phyloP scores from a whole-genome alignment of 2,888 invertebrate genomes.

The Hemistola chrysoprasaria region DNA sequence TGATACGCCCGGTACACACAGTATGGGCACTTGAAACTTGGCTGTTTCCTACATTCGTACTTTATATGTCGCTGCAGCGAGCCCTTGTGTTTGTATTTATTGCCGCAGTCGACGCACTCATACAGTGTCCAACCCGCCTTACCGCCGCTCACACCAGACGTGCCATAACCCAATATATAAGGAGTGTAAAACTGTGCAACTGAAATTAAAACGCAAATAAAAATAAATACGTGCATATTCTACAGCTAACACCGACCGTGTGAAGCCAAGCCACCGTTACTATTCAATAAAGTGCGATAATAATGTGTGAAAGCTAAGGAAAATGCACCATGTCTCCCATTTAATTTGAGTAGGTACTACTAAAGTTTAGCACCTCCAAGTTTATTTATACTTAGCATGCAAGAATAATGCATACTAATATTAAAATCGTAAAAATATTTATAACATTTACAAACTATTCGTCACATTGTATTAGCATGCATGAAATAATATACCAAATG shows the following conservation, averaged over 20 bases:
- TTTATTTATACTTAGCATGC: conserved; percentile 52
- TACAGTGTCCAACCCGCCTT: conserved; percentile 77
- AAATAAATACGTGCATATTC: conserved; percentile 76
- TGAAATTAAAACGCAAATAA: conserved; percentile 79
- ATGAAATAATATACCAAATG: conserved; percentile 25
- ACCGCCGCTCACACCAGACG: conserved; percentile 67
- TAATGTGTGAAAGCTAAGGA: conserved; percentile 68
- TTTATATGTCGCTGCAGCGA: conserved; percentile 89
- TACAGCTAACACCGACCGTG: conserved; percentile 69
- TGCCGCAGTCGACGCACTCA: conserved; percentile 88
- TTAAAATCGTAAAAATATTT: conserved; percentile 31
- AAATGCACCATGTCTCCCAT: conserved; percentile 82
- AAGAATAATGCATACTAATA: conserved; percentile 39
- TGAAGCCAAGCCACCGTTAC: conserved; percentile 67
- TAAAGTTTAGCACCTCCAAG: conserved; percentile 41
- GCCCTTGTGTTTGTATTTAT: conserved; percentile 91
- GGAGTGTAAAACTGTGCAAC: conserved; percentile 81
- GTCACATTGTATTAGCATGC: conserved; percentile 33
- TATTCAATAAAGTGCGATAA: conserved; percentile 34
- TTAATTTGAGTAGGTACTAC: conserved; percentile 68
- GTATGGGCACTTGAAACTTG: conserved; percentile 86
- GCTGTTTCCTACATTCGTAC: conserved; percentile 88
- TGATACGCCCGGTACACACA: conserved; percentile 87
- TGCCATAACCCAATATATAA: conserved; percentile 80
- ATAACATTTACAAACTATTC: conserved; percentile 1